These are phyloP conservation scores for Melieria crassipennis DNA, from an alignment of 2,888 invertebrate genomes.

Conservation along the genomic window DNA sequence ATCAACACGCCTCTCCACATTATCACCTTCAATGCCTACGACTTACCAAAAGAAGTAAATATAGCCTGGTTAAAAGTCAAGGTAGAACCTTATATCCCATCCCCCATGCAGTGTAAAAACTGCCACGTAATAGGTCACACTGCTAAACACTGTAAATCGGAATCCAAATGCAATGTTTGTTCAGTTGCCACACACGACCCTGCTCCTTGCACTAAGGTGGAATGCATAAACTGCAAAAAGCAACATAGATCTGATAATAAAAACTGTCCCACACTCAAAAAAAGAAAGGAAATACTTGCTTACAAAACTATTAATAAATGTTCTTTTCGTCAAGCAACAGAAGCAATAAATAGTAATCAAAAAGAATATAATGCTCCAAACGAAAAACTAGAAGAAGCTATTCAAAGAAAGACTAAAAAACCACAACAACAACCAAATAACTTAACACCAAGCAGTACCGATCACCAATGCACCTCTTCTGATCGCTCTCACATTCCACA, in stretches of 20 bases:
- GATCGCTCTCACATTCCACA: too few species aligned
- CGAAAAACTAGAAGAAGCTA: conserved; percentile 1
- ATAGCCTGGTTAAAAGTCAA: conserved; percentile 19
- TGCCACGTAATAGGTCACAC: conserved; percentile 11
- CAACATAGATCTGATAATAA: conserved; percentile 4
- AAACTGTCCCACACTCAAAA: conserved; percentile 7
- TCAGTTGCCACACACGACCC: conserved; percentile 8
- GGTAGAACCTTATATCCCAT: conserved; percentile 6
- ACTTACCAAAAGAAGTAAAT: conserved; percentile 25
- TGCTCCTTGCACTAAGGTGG: conserved; percentile 9
- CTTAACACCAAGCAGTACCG: too few species aligned
- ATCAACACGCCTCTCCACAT: conserved; percentile 25
- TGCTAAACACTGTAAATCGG: conserved; percentile 19
- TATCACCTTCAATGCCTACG: conserved; percentile 19
- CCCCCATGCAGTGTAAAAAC: conserved; percentile 23
- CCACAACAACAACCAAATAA: not conserved
- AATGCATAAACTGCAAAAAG: conserved; percentile 20
- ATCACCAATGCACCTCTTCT: too few species aligned
- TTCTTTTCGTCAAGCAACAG: not conserved
- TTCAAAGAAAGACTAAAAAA: not conserved
- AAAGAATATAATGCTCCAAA: not conserved
- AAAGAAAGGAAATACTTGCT: not conserved
- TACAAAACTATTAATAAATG: not conserved
- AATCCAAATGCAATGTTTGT: conserved; percentile 10
- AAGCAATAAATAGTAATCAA: not conserved